A percentile compares a stretch with the other conserved stretches of the same genome.
Evolutionary conservation across 64 coral and sea anemone species (phyloP).

Genomic region (Actinia tenebrosa): DNA sequence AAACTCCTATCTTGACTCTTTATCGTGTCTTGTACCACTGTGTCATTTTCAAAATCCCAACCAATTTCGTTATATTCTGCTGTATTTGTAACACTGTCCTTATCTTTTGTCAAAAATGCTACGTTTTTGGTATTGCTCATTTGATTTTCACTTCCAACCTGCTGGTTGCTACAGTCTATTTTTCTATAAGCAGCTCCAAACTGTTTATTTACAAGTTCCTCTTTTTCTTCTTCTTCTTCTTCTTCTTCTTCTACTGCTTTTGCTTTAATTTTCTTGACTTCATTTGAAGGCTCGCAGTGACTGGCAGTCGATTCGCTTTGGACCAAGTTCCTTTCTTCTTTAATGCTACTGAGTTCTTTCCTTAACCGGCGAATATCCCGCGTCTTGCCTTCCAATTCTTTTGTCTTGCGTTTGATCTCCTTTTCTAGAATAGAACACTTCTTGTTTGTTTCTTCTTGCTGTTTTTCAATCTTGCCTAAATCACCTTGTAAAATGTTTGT

Average conservation of each 20-base stretch:
- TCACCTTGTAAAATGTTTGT: conserved; percentile 52
- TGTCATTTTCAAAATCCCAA: conserved; percentile 28
- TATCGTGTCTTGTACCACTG: not conserved
- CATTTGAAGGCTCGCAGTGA: not conserved
- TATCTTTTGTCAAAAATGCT: not conserved
- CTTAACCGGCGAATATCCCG: conserved; percentile 36
- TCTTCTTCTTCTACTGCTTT: conserved; percentile 36
- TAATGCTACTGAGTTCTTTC: conserved; percentile 51
- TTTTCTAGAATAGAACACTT: conserved; percentile 20
- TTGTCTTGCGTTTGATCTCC: conserved; percentile 34
- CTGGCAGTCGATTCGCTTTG: not conserved
- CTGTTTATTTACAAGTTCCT: too few species aligned
- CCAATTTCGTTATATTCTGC: conserved; percentile 8
- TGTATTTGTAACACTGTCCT: not conserved
- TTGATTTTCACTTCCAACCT: not conserved
- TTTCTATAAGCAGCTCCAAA: not conserved
- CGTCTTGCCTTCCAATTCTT: conserved; percentile 40
- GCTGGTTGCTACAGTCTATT: not conserved
- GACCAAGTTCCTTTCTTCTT: conserved; percentile 35
- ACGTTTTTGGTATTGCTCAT: not conserved
- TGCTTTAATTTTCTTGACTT: not conserved
- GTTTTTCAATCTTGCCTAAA: conserved; percentile 55
- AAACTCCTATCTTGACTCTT: not conserved
- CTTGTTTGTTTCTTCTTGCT: conserved; percentile 26
- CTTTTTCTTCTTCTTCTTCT: conserved; percentile 23